A percentile compares a stretch with the other conserved stretches of the same genome.
These are phyloP conservation scores for Marmota monax DNA, from an alignment of 2,113 vertebrate species.

Conservation along the genomic window DNA sequence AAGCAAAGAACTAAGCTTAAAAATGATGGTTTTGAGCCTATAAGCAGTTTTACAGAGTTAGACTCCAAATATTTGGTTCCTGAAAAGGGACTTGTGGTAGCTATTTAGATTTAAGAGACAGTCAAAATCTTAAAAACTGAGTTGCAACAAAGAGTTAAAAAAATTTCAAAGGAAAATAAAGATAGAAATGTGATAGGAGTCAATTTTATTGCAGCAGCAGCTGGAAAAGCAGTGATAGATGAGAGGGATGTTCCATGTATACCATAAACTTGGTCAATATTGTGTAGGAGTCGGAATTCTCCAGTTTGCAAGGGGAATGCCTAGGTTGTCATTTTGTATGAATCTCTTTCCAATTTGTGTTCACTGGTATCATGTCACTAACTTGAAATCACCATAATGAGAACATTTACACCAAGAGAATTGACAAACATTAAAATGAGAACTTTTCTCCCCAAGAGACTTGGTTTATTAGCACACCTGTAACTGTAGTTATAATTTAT, in stretches of 20 bases:
- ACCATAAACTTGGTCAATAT: background rate
- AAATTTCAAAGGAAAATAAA: background rate
- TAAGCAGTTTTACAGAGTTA: background rate
- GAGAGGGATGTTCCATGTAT: background rate
- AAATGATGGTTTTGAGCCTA: background rate
- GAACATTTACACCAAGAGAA: background rate
- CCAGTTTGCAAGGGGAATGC: background rate
- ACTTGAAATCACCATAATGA: background rate
- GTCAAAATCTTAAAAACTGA: background rate
- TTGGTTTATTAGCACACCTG: background rate
- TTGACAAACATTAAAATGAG: background rate
- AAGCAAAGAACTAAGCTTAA: conserved; percentile 19
- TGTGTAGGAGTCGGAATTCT: background rate
- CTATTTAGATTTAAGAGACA: background rate
- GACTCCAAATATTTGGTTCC: background rate
- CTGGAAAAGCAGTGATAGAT: background rate
- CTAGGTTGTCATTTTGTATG: too few relatives aligned
- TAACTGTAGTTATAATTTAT: background rate
- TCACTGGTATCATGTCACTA: too few relatives aligned
- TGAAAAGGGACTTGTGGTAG: background rate
- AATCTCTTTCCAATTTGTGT: background rate
- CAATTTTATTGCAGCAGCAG: background rate
- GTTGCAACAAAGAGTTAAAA: background rate
- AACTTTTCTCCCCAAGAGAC: background rate
- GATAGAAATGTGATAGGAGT: background rate